phyloP scores from a whole-genome alignment of 1,140 invertebrate genomes.

The Lanistes nyassanus region DNA sequence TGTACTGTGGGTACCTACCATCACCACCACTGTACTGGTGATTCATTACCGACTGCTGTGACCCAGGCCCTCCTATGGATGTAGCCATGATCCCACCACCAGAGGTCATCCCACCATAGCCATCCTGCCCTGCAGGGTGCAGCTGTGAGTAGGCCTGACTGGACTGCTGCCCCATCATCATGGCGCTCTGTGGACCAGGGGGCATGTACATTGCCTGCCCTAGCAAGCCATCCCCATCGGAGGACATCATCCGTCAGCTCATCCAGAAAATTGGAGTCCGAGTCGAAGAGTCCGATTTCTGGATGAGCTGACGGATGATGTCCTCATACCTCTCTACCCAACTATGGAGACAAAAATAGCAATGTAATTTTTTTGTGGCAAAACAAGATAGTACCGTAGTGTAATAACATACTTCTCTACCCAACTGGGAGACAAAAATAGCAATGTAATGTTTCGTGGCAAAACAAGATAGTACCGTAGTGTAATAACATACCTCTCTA shows the following conservation, averaged over 20 bases:
- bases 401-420: too few species aligned
- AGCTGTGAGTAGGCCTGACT: slow-evolving; percentile 1
- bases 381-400: too few species aligned
- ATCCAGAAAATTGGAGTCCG: slow-evolving; percentile 53
- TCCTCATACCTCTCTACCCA: not conserved
- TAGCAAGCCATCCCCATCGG: slow-evolving; percentile 25
- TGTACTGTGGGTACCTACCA: slow-evolving; percentile 21
- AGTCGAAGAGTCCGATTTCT: slow-evolving; percentile 58
- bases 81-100: not conserved
- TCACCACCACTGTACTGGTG: slow-evolving; percentile 27
- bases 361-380: too few species aligned
- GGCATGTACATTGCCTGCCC: slow-evolving; percentile 20
- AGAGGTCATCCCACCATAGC: slow-evolving; percentile 20
- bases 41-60: slow-evolving; percentile 17
- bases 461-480: too few species aligned
- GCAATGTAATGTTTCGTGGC: too few species aligned
- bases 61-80: not conserved
- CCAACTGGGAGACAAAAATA: too few species aligned
- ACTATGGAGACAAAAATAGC: too few species aligned
- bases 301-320: slow-evolving; percentile 48
- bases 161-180: slow-evolving; percentile 25
- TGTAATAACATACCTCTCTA: too few species aligned
- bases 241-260: slow-evolving; percentile 42
- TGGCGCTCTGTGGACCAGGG: not conserved
- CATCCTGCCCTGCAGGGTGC: slow-evolving; percentile 15